These are phyloP conservation scores for Rhynchophorus ferrugineus DNA, from an alignment of 1,140 invertebrate genomes.

Conservation along the genomic window DNA sequence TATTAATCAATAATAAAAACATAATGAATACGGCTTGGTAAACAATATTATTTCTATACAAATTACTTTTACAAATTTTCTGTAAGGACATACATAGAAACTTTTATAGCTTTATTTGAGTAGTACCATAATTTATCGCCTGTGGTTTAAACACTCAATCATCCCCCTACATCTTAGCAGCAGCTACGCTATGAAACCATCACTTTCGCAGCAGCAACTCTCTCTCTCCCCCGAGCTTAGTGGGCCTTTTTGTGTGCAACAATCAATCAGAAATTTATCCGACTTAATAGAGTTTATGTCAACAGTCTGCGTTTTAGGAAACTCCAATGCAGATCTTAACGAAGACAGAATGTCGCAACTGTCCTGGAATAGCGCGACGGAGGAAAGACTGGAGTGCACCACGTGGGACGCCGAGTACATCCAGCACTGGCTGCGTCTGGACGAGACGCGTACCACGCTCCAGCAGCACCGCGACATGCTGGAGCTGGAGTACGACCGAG, in stretches of 20 bases:
- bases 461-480: slow-evolving; percentile 58
- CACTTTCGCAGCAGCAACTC: background rate
- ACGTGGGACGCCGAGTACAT: slow-evolving; percentile 67
- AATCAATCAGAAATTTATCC: background rate
- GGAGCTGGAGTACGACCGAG: slow-evolving; percentile 63
- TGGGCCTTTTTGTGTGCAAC: slow-evolving; percentile 2
- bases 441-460: slow-evolving; percentile 57
- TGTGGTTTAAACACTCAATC: too few species aligned
- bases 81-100: too few species aligned
- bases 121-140: too few species aligned
- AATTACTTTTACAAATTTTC: too few species aligned
- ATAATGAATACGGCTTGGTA: too few species aligned
- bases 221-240: too few species aligned
- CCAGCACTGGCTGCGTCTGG: slow-evolving; percentile 64
- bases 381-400: slow-evolving; percentile 50
- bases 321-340: slow-evolving; percentile 27
- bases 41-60: too few species aligned
- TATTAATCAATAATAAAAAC: too few species aligned
- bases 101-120: too few species aligned
- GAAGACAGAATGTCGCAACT: slow-evolving; percentile 40
- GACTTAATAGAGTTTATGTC: slow-evolving; percentile 13
- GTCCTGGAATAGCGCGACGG: slow-evolving; percentile 49
- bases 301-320: slow-evolving; percentile 27
- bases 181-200: too few species aligned
- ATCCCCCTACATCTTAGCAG: too few species aligned